Conservation (phyloP, 2,113 vertebrate genomes). For the Athene noctua region DNA sequence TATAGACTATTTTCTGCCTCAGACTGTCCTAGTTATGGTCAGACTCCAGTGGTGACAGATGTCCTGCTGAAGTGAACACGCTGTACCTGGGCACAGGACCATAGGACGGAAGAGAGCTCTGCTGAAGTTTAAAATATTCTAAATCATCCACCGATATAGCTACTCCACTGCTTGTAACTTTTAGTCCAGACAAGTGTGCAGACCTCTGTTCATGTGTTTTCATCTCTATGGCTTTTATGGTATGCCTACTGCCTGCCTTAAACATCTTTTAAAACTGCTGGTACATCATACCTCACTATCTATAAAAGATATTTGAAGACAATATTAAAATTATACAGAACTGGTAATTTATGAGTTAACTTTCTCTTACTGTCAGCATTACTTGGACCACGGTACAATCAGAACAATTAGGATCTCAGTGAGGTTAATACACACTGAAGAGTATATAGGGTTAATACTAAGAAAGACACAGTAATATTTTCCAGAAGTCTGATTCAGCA, state of each 20-base stretch:
- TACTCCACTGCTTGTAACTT: conserved; percentile 8
- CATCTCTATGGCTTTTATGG: conserved; percentile 39
- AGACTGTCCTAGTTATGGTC: not conserved
- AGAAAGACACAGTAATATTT: not conserved
- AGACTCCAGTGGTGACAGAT: not conserved
- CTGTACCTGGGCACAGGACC: not conserved
- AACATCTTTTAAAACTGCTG: conserved; percentile 13
- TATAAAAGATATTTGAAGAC: not conserved
- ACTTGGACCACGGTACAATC: not conserved
- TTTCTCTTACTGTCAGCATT: not conserved
- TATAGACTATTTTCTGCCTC: not conserved
- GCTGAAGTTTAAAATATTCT: conserved; percentile 22
- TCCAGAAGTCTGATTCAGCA: not conserved
- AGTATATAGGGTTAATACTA: not conserved
- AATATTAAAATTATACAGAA: not conserved
- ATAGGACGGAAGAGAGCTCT: not conserved
- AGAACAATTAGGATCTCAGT: not conserved
- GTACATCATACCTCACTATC: not conserved
- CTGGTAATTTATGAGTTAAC: not conserved
- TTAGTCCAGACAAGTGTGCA: conserved; percentile 24
- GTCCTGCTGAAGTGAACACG: not conserved
- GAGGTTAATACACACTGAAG: not conserved
- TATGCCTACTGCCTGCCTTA: conserved; percentile 22
- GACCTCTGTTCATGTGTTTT: not conserved
- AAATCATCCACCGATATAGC: conserved; percentile 31